Evolutionary conservation across 2,888 invertebrate genomes (phyloP), one percentile per base, ranked within the genome.

Genomic region (Ophioninae sp.): DNA sequence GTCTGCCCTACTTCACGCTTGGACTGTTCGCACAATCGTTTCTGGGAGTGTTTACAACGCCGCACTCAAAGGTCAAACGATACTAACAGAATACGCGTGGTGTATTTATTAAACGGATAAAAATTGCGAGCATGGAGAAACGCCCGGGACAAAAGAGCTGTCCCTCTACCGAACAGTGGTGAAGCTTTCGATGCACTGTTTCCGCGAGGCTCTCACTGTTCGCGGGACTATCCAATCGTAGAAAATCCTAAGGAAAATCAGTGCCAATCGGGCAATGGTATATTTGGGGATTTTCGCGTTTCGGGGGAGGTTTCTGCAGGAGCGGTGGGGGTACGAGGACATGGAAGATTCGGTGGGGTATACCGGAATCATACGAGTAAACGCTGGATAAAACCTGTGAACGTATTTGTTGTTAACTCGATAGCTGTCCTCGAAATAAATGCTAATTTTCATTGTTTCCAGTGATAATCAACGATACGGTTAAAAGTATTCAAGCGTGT

Each of bases 211-310:
- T 41, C 67, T 58, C 80, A 22, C 63, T 37, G 64, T 72, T 58
- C 30, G 8, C 22, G 59, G 30, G 75, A 63, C 76, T 76, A 65
- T 81, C 81, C 65, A 76, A 81, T 81, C 73, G 65, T 76, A 76
- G 76, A 71, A 81, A 76, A 76, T 71, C 41, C 68, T 59, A 58
- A 64, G 20, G 71, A 81, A 75, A 76, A 76, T 76, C 75, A 44
- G 81, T 76, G 71, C 64, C 71, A 71, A 81, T 81, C 58, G 81
- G 71, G 65, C 20, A 81, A 76, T 65, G 71, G 59, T 71, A 72
- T 63, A 64, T 77, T 61, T 22, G 64, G 64, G 63, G 68, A 69
- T 77, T 69, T 68, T 72, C 71, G 71, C 71, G 63, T 22, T 78
- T 30, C 30, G 30, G 2, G 30, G 30, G 30, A 30, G 30, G 30